Conservation (phyloP, 1,140 invertebrate genomes). For the Drosophila ironensis region DNA sequence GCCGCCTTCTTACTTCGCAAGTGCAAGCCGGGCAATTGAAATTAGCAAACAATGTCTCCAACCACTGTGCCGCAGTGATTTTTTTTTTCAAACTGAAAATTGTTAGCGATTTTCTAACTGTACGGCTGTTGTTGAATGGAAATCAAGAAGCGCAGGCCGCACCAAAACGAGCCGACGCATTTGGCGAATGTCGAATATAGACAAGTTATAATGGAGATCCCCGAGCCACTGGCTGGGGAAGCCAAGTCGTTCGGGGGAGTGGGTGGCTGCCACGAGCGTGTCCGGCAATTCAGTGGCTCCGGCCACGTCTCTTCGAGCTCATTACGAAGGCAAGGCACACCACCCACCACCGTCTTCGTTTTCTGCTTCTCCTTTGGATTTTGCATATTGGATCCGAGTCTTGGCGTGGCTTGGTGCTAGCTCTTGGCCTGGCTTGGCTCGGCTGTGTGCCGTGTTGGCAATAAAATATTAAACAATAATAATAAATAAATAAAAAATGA, state of each 20-base stretch:
- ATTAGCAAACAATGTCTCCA: conserved; percentile 5
- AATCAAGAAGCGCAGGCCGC: conserved; percentile 29
- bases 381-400: conserved; percentile 56
- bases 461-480: conserved; percentile 62
- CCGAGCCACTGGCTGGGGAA: background rate
- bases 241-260: conserved; percentile 8
- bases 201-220: conserved; percentile 49
- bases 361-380: conserved; percentile 54
- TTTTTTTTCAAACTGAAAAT: background rate
- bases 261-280: conserved; percentile 26
- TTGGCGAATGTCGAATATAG: conserved; percentile 55
- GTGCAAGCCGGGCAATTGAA: background rate
- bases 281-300: conserved; percentile 41
- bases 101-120: conserved; percentile 25
- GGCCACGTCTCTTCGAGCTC: conserved; percentile 46
- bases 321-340: conserved; percentile 70
- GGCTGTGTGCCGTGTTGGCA: conserved; percentile 36
- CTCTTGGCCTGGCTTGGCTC: conserved; percentile 35
- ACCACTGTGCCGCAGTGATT: conserved; percentile 13
- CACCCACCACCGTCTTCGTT: conserved; percentile 53
- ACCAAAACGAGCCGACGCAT: conserved; percentile 16
- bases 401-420: no score
- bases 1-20: background rate
- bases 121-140: conserved; percentile 38
- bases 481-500: conserved; percentile 61